Percentiles rank a stretch among this genome's conserved stretches.
Evolutionary conservation across 2,113 vertebrate species (phyloP).

Genomic region (Nerophis ophidion): DNA sequence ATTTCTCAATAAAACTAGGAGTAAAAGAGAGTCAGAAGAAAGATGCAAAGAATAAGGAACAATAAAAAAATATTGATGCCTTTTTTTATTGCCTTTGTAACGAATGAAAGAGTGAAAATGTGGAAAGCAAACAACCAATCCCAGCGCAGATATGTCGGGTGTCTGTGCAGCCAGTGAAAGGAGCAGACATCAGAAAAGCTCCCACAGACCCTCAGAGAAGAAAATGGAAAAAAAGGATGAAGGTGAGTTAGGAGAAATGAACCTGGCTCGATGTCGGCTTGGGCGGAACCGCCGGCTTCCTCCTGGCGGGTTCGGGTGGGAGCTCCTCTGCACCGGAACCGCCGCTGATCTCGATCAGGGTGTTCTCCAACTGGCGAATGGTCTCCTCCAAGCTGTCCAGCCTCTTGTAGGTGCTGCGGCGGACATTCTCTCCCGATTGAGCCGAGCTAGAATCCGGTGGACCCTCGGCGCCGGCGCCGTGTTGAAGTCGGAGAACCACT

Average conservation of each 20-base stretch:
- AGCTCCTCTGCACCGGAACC: constrained; percentile 43
- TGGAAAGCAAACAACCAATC: constrained; percentile 36
- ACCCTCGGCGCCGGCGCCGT: neutral
- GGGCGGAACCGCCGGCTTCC: constrained; percentile 76
- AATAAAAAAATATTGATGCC: constrained; percentile 15
- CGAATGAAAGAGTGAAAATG: constrained; percentile 21
- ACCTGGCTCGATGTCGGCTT: constrained; percentile 78
- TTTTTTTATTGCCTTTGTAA: constrained; percentile 18
- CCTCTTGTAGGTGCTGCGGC: constrained; percentile 59
- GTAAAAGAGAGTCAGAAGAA: constrained; percentile 3
- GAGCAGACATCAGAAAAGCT: constrained; percentile 59
- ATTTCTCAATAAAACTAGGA: neutral
- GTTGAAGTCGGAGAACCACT: constrained; percentile 6
- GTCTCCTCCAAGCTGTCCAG: constrained; percentile 91
- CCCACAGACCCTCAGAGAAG: constrained; percentile 35
- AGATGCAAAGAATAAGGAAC: constrained; percentile 10
- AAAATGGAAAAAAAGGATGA: constrained; percentile 22
- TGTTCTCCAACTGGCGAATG: constrained; percentile 83
- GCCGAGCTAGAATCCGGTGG: neutral
- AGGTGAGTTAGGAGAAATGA: constrained; percentile 43
- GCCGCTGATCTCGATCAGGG: constrained; percentile 78
- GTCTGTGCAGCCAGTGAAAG: constrained; percentile 48
- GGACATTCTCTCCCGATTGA: constrained; percentile 31
- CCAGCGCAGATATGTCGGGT: constrained; percentile 48
- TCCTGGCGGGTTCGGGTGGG: constrained; percentile 12